Percentiles rank a stretch among this genome's conserved stretches.
phyloP scores from a whole-genome alignment of 2,113 vertebrate genomes.

The Mellivora capensis region DNA sequence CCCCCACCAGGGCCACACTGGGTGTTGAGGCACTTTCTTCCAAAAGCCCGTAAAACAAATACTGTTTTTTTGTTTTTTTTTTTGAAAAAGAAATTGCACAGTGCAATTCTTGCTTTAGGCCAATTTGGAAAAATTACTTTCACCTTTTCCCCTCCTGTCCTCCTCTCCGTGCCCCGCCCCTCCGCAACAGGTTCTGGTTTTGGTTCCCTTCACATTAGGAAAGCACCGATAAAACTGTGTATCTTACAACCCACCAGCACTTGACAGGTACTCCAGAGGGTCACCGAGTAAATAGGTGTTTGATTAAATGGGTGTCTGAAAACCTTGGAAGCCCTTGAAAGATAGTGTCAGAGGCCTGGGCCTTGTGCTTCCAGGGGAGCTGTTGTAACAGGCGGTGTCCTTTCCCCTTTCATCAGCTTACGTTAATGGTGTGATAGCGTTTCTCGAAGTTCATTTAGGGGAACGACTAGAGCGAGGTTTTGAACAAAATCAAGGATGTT shows the following conservation, averaged over 20 bases:
- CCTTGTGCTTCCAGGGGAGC: neutral
- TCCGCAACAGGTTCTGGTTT: neutral
- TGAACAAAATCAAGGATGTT: slow-evolving; percentile 11
- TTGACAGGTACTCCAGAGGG: slow-evolving; percentile 63
- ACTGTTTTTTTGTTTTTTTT: neutral
- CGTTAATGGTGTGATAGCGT: neutral
- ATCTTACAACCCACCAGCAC: slow-evolving; percentile 58
- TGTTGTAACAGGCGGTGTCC: neutral
- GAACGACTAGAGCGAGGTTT: slow-evolving; percentile 6
- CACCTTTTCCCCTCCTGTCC: neutral
- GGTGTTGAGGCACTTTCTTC: neutral
- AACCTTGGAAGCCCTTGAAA: slow-evolving; percentile 45
- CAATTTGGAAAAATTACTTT: slow-evolving; percentile 10
- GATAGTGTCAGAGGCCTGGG: slow-evolving; percentile 42
- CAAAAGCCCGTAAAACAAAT: slow-evolving; percentile 9
- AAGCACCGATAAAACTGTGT: slow-evolving; percentile 59
- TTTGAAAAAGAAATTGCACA: neutral
- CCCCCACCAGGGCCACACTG: too few relatives aligned
- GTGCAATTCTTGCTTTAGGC: neutral
- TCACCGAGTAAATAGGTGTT: slow-evolving; percentile 61
- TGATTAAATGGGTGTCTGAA: slow-evolving; percentile 66
- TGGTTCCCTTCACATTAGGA: slow-evolving; percentile 37
- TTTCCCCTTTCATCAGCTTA: slow-evolving; percentile 39
- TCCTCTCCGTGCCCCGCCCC: neutral
- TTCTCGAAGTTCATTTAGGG: neutral